Percentiles rank a stretch among this genome's conserved stretches.
These are phyloP conservation scores for Meloidogyne floridensis DNA, from an alignment of 1,140 invertebrate species.

Conservation along the genomic window DNA sequence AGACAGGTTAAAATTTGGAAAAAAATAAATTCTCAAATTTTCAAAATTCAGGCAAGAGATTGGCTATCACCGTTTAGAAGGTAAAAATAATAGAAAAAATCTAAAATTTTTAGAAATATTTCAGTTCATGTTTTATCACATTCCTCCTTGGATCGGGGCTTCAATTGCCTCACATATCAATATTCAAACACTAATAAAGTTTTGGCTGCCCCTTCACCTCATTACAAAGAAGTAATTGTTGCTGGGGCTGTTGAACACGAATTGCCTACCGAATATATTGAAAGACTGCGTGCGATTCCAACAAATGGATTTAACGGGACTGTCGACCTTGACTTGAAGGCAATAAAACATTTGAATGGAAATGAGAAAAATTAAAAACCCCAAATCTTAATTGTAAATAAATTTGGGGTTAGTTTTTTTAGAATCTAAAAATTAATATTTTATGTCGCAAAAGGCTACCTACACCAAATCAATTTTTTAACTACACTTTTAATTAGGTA, in stretches of 20 bases:
- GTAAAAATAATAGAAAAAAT: constrained; percentile 35
- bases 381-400: too few species aligned
- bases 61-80: constrained; percentile 55
- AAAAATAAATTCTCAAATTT: neutral
- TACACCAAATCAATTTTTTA: too few species aligned
- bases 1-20: constrained; percentile 23
- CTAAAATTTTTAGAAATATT: constrained; percentile 10
- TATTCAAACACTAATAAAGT: constrained; percentile 44
- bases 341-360: constrained; percentile 38
- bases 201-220: constrained; percentile 47
- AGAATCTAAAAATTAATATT: too few species aligned
- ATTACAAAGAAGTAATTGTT: constrained; percentile 59
- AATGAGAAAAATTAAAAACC: too few species aligned
- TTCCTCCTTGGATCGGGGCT: constrained; percentile 11
- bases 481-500: too few species aligned
- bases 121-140: neutral
- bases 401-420: too few species aligned
- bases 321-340: constrained; percentile 44
- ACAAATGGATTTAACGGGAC: constrained; percentile 52
- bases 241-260: constrained; percentile 52
- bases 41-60: constrained; percentile 41
- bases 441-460: too few species aligned
- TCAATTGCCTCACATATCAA: constrained; percentile 59
- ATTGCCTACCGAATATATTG: constrained; percentile 49
- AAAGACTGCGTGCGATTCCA: constrained; percentile 33